A percentile compares a stretch with the other conserved stretches of the same genome.
Conservation (phyloP, 2,888 invertebrate genomes). For the Elegia similella region DNA sequence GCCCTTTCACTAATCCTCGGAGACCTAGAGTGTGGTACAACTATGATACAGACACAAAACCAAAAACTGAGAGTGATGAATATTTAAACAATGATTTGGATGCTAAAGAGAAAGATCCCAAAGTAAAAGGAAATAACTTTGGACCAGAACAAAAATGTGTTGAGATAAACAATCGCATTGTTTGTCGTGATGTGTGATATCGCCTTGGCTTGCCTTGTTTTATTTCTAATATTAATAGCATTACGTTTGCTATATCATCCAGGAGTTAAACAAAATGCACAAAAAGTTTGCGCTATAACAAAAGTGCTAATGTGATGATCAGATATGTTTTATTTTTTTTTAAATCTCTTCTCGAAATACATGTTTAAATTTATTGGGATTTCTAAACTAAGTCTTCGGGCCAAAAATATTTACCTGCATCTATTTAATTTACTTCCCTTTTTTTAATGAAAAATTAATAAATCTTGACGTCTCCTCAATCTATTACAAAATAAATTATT, state of each 20-base stretch:
- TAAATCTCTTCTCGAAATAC: too few relatives aligned
- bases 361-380: too few relatives aligned
- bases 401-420: too few relatives aligned
- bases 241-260: not conserved
- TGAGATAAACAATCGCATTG: constrained; percentile 46
- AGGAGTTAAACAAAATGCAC: too few relatives aligned
- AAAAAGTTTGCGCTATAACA: too few relatives aligned
- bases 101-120: not conserved
- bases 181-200: constrained; percentile 35
- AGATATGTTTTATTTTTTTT: too few relatives aligned
- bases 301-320: too few relatives aligned
- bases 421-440: too few relatives aligned
- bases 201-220: not conserved
- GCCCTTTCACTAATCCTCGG: constrained; percentile 44
- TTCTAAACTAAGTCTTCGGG: too few relatives aligned
- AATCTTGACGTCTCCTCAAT: too few relatives aligned
- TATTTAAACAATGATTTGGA: constrained; percentile 8
- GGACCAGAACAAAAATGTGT: constrained; percentile 37
- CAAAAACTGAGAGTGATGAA: not conserved
- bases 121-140: not conserved
- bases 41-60: constrained; percentile 3
- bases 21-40: constrained; percentile 35
- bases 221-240: not conserved
- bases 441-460: too few relatives aligned
- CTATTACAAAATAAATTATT: too few relatives aligned